These are phyloP conservation scores for Prunella strophiata DNA, from an alignment of 2,797 vertebrate species.

Conservation along the genomic window DNA sequence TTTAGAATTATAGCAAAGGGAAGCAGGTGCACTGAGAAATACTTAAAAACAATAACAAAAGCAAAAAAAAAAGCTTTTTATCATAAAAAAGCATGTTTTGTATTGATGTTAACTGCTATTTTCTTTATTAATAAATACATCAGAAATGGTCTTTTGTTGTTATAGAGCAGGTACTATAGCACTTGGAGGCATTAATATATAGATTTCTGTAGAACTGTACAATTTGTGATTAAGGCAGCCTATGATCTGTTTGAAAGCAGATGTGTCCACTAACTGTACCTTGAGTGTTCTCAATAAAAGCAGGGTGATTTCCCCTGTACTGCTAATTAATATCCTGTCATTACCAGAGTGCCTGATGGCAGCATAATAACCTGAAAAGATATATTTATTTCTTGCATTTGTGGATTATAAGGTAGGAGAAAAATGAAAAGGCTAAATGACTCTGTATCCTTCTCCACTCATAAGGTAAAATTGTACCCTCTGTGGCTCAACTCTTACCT, in stretches of 20 bases:
- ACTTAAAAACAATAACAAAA: neutral
- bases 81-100: neutral
- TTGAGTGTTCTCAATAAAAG: constrained; percentile 12
- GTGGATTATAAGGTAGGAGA: neutral
- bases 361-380: constrained; percentile 15
- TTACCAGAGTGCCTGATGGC: neutral
- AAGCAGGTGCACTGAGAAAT: neutral
- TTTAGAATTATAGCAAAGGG: neutral
- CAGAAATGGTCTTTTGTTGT: neutral
- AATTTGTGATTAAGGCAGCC: neutral
- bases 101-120: neutral
- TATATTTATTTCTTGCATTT: constrained; percentile 9
- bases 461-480: neutral
- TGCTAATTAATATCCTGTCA: constrained; percentile 32
- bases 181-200: neutral
- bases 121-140: constrained; percentile 15
- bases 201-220: neutral
- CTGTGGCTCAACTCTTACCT: neutral
- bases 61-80: too few relatives aligned
- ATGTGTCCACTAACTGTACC: neutral
- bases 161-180: neutral
- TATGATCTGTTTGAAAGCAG: neutral
- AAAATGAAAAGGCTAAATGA: neutral
- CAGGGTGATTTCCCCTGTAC: neutral
- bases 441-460: neutral